phyloP scores from a whole-genome alignment of 2,113 vertebrate species.

The Toxotes jaculatrix region DNA sequence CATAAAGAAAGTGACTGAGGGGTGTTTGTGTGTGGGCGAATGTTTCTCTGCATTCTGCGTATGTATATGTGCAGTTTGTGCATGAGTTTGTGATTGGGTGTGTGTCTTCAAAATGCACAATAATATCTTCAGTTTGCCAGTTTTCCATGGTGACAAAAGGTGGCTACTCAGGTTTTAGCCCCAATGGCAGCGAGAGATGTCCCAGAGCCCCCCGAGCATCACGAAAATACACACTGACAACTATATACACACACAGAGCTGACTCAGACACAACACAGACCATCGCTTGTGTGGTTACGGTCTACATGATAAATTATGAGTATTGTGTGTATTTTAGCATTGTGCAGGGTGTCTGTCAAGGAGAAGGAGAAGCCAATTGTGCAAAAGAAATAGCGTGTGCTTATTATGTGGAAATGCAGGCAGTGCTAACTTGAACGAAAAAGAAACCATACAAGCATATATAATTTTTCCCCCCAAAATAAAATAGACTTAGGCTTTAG shows the following conservation, averaged over 20 bases:
- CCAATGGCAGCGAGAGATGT: constrained; percentile 44
- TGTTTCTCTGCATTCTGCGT: constrained; percentile 65
- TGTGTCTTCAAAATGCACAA: constrained; percentile 52
- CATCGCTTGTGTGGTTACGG: constrained; percentile 21
- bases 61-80: constrained; percentile 52
- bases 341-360: constrained; percentile 45
- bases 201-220: constrained; percentile 43
- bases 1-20: constrained; percentile 79
- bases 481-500: constrained; percentile 33
- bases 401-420: constrained; percentile 57
- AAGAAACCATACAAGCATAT: not conserved
- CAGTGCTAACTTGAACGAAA: constrained; percentile 13
- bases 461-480: not conserved
- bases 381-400: constrained; percentile 51
- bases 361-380: constrained; percentile 48
- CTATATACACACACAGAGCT: constrained; percentile 27
- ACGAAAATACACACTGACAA: constrained; percentile 33
- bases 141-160: constrained; percentile 48
- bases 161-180: constrained; percentile 57
- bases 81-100: not conserved
- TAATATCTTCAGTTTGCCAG: constrained; percentile 50
- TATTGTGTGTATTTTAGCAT: constrained; percentile 44
- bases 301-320: constrained; percentile 56
- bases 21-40: constrained; percentile 75
- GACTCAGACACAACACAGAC: constrained; percentile 43